phyloP scores from a whole-genome alignment of 2,113 vertebrate species.

The Rhinolophus ferrumequinum region DNA sequence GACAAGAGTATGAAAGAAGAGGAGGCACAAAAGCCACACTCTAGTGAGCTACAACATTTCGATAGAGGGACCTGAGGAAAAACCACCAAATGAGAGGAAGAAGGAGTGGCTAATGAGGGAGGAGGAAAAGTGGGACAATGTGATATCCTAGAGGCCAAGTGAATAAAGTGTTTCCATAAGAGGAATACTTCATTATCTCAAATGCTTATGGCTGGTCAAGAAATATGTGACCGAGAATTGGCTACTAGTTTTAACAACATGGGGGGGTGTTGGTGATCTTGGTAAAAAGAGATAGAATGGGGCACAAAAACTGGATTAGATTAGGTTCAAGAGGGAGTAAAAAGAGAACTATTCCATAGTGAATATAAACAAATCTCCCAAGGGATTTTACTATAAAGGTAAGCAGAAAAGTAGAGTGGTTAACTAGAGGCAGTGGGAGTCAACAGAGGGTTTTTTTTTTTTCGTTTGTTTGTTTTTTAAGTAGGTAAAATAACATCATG shows the following conservation, averaged over 20 bases:
- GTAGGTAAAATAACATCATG: not conserved
- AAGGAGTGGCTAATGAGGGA: not conserved
- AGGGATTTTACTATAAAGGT: not conserved
- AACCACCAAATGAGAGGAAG: not conserved
- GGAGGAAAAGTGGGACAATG: not conserved
- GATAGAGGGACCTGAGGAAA: not conserved
- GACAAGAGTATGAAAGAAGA: not conserved
- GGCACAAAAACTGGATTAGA: not conserved
- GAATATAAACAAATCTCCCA: not conserved
- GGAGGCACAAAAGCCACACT: not conserved
- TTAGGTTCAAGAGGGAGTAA: not conserved
- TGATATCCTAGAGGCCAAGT: not conserved
- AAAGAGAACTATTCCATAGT: not conserved
- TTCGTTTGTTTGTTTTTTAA: not conserved
- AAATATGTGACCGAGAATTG: not conserved
- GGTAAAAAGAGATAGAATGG: not conserved
- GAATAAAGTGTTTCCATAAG: not conserved
- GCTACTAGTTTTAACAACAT: not conserved
- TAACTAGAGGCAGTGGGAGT: not conserved
- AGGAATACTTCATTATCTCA: not conserved
- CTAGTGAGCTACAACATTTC: not conserved
- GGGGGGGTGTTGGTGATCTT: not conserved
- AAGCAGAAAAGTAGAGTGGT: not conserved
- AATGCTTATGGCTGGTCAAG: not conserved
- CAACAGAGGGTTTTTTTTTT: not conserved